Evolutionary conservation across 2,113 vertebrate species (phyloP).

Genomic region (Aspiorhynchus laticeps): DNA sequence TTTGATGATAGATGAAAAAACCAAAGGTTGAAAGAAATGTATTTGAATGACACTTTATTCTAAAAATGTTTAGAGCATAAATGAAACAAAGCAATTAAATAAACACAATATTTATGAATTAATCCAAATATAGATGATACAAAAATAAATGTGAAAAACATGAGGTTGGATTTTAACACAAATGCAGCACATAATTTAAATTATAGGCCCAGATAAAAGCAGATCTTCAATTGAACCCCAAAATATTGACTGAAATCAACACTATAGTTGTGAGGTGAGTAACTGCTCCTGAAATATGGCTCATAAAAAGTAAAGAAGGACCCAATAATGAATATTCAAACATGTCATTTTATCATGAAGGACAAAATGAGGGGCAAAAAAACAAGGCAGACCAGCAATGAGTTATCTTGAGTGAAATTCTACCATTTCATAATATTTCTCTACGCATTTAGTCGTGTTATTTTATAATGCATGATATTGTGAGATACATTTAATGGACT

Average conservation of each 20-base stretch:
- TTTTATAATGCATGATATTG: slow-evolving; percentile 64
- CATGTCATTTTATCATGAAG: slow-evolving; percentile 27
- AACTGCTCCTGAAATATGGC: not conserved
- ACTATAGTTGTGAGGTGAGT: not conserved
- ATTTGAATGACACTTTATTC: slow-evolving; percentile 74
- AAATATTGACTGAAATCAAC: slow-evolving; percentile 21
- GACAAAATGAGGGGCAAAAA: slow-evolving; percentile 26
- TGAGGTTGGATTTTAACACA: slow-evolving; percentile 37
- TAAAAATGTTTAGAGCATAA: slow-evolving; percentile 74
- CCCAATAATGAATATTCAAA: slow-evolving; percentile 19
- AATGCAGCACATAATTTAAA: slow-evolving; percentile 17
- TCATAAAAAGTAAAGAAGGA: slow-evolving; percentile 4
- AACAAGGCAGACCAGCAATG: slow-evolving; percentile 36
- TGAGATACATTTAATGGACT: slow-evolving; percentile 62
- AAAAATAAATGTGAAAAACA: slow-evolving; percentile 45
- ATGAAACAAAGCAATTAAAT: slow-evolving; percentile 76
- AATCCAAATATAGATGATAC: slow-evolving; percentile 39
- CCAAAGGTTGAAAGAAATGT: slow-evolving; percentile 33
- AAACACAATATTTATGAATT: slow-evolving; percentile 60
- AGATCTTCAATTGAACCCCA: slow-evolving; percentile 1
- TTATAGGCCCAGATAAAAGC: slow-evolving; percentile 7
- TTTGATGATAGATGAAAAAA: not conserved
- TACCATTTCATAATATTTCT: slow-evolving; percentile 12
- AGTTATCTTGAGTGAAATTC: slow-evolving; percentile 7
- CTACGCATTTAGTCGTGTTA: slow-evolving; percentile 53